phyloP scores from a whole-genome alignment of 2,113 vertebrate genomes.

The Lethenteron camtschaticum region DNA sequence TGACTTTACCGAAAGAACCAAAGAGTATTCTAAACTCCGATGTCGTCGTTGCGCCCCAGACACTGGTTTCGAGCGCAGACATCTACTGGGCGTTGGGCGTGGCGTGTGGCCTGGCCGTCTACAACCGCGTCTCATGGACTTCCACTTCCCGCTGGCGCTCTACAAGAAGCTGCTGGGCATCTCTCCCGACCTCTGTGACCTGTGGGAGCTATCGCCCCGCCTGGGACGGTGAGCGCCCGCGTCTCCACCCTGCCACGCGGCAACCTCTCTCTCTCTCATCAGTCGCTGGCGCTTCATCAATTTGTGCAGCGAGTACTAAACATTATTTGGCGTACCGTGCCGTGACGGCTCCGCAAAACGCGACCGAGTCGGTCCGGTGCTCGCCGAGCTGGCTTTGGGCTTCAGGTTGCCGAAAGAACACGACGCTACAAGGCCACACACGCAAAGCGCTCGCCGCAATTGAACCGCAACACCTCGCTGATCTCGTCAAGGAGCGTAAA shows the following conservation, averaged over 20 bases:
- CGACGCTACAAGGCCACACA: no score
- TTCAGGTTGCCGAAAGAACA: no score
- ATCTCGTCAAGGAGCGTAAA: no score
- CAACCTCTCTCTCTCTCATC: constrained; percentile 6
- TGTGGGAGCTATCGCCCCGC: constrained; percentile 68
- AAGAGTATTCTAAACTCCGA: background rate
- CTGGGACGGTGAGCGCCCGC: constrained; percentile 53
- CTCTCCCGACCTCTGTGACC: constrained; percentile 47
- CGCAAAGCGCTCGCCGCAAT: no score
- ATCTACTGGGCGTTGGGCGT: constrained; percentile 92
- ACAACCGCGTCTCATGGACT: constrained; percentile 85
- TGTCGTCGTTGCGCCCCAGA: constrained; percentile 13
- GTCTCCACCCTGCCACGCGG: background rate
- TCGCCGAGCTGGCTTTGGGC: no score
- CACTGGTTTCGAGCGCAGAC: constrained; percentile 88
- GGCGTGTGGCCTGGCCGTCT: constrained; percentile 80
- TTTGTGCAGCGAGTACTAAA: background rate
- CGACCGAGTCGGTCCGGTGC: no score
- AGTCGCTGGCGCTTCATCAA: background rate
- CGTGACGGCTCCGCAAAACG: no score
- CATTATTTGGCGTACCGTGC: no score
- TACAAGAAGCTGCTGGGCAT: constrained; percentile 79
- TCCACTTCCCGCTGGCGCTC: constrained; percentile 71
- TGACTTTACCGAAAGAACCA: background rate
- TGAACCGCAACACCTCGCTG: no score